Conservation (phyloP, 2,113 vertebrate genomes). For the Barbus barbus region DNA sequence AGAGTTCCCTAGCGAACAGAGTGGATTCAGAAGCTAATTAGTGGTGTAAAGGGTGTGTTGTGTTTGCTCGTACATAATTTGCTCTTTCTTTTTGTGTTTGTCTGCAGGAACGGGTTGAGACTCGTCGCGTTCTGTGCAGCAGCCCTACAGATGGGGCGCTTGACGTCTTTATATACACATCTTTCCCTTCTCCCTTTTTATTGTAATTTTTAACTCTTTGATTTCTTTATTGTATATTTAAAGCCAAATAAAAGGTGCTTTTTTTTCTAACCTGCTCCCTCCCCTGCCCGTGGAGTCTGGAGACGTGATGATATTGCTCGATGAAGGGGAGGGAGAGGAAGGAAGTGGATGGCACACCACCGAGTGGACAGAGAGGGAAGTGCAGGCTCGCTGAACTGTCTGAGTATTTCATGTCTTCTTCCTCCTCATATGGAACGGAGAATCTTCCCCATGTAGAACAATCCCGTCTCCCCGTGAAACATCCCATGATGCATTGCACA, state of each 20-base stretch:
- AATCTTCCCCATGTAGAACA: conserved; percentile 53
- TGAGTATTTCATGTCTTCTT: background rate
- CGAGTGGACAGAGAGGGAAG: conserved; percentile 40
- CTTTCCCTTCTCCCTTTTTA: conserved; percentile 39
- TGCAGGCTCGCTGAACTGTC: conserved; percentile 26
- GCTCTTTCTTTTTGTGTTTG: conserved; percentile 22
- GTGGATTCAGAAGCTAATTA: background rate
- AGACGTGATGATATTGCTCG: conserved; percentile 50
- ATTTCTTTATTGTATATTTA: conserved; percentile 55
- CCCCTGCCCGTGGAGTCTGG: conserved; percentile 49
- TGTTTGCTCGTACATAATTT: background rate
- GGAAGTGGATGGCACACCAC: background rate
- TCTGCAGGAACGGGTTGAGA: conserved; percentile 73
- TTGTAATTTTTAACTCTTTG: conserved; percentile 62
- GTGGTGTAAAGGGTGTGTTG: background rate
- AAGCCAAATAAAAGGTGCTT: conserved; percentile 80
- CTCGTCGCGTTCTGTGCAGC: background rate
- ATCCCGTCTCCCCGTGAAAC: conserved; percentile 44
- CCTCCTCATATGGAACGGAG: background rate
- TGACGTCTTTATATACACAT: conserved; percentile 52
- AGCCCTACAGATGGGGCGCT: conserved; percentile 51
- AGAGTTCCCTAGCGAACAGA: too few species aligned
- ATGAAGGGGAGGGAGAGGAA: conserved; percentile 24
- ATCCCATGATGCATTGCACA: conserved; percentile 59
- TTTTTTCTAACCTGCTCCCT: conserved; percentile 57